Conservation (phyloP, 2,113 vertebrate genomes). For the Narcine bancroftii region DNA sequence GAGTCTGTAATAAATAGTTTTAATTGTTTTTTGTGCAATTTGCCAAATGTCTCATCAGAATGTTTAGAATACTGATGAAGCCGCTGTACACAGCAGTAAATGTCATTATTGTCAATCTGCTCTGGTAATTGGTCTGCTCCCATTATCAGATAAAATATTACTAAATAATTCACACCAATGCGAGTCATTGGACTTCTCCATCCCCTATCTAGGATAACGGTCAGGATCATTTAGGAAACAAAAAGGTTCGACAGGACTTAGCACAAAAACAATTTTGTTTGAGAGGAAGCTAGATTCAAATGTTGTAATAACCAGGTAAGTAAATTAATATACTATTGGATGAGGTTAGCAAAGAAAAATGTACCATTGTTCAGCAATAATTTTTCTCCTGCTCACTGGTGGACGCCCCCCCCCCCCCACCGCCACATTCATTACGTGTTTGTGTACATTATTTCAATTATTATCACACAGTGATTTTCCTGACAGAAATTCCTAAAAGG, state of each 20-base stretch:
- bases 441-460: not conserved
- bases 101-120: constrained; percentile 34
- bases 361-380: not conserved
- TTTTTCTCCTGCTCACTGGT: not conserved
- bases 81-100: constrained; percentile 3
- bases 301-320: not conserved
- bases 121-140: constrained; percentile 36
- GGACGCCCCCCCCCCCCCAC: no score
- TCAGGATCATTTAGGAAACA: not conserved
- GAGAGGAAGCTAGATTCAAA: constrained; percentile 5
- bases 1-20: not conserved
- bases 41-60: constrained; percentile 16
- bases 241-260: not conserved
- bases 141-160: constrained; percentile 37
- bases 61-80: constrained; percentile 11
- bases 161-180: constrained; percentile 31
- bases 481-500: not conserved
- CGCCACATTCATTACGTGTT: not conserved
- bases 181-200: not conserved
- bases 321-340: not conserved
- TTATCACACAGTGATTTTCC: not conserved
- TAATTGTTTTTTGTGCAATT: constrained; percentile 7
- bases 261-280: not conserved
- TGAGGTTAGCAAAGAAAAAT: not conserved
- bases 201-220: not conserved